Evolutionary conservation across 2,113 vertebrate species (phyloP).

Genomic region (Trichomycterus rosablanca): DNA sequence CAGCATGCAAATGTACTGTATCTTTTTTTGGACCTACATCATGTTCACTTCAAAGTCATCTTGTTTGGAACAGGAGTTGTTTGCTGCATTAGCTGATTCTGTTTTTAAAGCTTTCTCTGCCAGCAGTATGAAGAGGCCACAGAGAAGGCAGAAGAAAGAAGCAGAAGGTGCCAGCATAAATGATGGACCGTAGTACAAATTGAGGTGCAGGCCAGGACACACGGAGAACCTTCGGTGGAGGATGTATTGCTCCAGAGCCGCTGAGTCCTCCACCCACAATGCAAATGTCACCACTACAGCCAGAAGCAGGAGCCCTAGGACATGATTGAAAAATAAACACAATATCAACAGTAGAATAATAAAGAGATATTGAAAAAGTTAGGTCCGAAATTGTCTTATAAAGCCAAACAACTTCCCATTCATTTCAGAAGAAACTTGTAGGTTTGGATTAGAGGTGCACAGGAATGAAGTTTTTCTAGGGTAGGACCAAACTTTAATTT

Average conservation of each 20-base stretch:
- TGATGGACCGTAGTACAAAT: conserved; percentile 72
- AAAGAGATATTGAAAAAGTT: no score
- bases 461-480: no score
- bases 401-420: no score
- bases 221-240: conserved; percentile 52
- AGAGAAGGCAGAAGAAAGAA: conserved; percentile 72
- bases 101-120: conserved; percentile 32
- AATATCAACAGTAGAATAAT: no score
- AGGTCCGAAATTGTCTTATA: no score
- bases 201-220: conserved; percentile 69
- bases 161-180: conserved; percentile 77
- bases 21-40: not conserved
- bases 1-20: no score
- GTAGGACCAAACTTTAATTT: no score
- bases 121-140: conserved; percentile 74
- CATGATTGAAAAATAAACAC: conserved; percentile 30
- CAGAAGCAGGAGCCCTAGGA: conserved; percentile 74
- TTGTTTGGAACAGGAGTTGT: not conserved
- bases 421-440: no score
- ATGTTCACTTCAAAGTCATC: conserved; percentile 13
- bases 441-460: no score
- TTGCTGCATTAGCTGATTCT: conserved; percentile 61
- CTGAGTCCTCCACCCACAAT: conserved; percentile 81
- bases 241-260: conserved; percentile 76
- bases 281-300: conserved; percentile 77